Base-by-base conservation (phyloP, 2,888 invertebrate genomes). In the Bugulina stolonifera region DNA sequence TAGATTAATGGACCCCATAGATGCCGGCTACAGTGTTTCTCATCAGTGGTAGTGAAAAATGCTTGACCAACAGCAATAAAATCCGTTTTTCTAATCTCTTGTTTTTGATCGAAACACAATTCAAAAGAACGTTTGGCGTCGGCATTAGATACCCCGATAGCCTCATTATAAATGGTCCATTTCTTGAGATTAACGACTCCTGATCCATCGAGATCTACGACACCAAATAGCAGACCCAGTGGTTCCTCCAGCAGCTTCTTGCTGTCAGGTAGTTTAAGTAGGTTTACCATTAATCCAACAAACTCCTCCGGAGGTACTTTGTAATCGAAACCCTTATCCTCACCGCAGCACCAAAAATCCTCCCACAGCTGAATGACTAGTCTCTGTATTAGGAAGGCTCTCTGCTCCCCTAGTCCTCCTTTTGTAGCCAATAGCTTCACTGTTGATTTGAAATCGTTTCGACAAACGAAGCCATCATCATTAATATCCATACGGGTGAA, bases 321-420 rank as follows among this genome's bases (percentile, higher is more conserved):
- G 29, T 70, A 54, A 2, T 70, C 70, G 23, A 54, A 70, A 5
- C 70, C 70, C 52, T 70, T 70, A 29, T 70, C 70, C 32, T 70
- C 70, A 5, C 70, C 70, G 70, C 70, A 70, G 70, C 70, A 70
- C 70, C 70, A 70, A 25, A 70, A 70, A 52, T 70, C 70, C 52
- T 70, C 70, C 70, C 70, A 70, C 23, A 70, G 52, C 70, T 70
- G 70, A 29, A 70, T 70, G 2, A 70, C 52, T 5, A 70, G 70
- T 18, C 70, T 43, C 32, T 70, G 70, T 23, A 54, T 70, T 2
- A 54, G 52, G 52, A 70, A 70, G 3, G 43, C 70, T 29, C 43
- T 70, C 32, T 70, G 70, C 10, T 70, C 70, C 3, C 70, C 43
- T 5, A 70, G 52, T 29, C 29, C 43, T 5, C 25, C 43, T 43